Percentiles rank a stretch among this genome's conserved stretches.
These are phyloP conservation scores for Serripes groenlandicus DNA, from an alignment of 2,888 invertebrate genomes.

Conservation along the genomic window DNA sequence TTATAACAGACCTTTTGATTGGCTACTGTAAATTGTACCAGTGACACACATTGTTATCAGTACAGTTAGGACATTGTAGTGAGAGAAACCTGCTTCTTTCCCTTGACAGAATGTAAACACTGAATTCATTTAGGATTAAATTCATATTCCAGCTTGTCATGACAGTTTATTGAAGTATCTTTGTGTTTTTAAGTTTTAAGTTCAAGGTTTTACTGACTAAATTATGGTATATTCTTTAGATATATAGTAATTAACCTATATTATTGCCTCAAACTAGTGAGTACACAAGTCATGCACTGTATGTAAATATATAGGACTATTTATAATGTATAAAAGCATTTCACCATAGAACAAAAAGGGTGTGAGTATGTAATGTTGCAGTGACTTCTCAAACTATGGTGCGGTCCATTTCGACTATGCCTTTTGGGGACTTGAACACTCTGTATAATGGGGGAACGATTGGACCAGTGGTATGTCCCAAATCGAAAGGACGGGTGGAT, in stretches of 20 bases:
- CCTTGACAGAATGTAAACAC: constrained; percentile 3
- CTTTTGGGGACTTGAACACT: constrained; percentile 8
- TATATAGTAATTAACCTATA: no score
- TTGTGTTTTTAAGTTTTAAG: no score
- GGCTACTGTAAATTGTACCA: constrained; percentile 15
- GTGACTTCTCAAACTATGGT: no score
- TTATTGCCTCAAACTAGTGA: no score
- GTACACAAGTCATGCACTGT: no score
- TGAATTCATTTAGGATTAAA: no score
- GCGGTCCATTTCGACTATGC: constrained; percentile 8
- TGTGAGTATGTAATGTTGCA: neutral
- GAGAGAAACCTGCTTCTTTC: neutral
- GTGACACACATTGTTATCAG: constrained; percentile 24
- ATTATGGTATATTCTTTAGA: no score
- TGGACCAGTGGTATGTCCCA: constrained; percentile 5
- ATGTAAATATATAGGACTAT: no score
- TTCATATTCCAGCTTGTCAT: no score
- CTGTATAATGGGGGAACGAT: neutral
- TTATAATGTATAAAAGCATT: no score
- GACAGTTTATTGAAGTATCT: no score
- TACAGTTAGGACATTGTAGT: neutral
- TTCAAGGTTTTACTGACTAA: no score
- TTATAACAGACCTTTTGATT: constrained; percentile 38
- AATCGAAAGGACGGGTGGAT: neutral
- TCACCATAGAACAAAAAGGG: neutral